These are phyloP conservation scores for Hassar affinis DNA, from an alignment of 2,113 vertebrate species.

Conservation along the genomic window DNA sequence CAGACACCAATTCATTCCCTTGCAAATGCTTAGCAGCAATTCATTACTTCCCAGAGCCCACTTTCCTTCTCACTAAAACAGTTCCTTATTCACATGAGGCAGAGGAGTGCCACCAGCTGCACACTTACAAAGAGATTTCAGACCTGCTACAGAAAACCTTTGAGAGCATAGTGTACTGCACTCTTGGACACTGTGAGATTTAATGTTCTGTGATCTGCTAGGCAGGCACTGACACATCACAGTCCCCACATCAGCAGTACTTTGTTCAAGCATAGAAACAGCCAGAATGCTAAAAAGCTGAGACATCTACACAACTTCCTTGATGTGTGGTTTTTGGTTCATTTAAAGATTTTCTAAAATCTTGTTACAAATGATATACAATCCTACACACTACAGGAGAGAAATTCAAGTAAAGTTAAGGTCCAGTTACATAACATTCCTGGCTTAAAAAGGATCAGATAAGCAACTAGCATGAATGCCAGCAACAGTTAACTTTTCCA, in stretches of 20 bases:
- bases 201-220: constrained; percentile 46
- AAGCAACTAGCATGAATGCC: neutral
- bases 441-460: no score
- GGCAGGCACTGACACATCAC: constrained; percentile 4
- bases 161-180: constrained; percentile 44
- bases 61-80: neutral
- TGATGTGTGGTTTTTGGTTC: neutral
- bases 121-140: constrained; percentile 3
- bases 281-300: neutral
- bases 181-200: constrained; percentile 39
- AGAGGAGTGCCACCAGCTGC: constrained; percentile 22
- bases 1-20: constrained; percentile 40
- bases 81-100: neutral
- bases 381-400: neutral
- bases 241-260: neutral
- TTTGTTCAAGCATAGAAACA: constrained; percentile 28
- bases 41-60: constrained; percentile 22
- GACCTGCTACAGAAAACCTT: constrained; percentile 32
- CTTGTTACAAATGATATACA: neutral
- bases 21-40: constrained; percentile 8
- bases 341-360: neutral
- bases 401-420: neutral
- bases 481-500: neutral
- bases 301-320: neutral
- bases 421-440: neutral